Evolutionary conservation across 37 sponge, comb jelly and placozoan genomes (phyloP), one percentile per base, ranked within the genome.

Genomic region (Halisarca cf. caerulea): DNA sequence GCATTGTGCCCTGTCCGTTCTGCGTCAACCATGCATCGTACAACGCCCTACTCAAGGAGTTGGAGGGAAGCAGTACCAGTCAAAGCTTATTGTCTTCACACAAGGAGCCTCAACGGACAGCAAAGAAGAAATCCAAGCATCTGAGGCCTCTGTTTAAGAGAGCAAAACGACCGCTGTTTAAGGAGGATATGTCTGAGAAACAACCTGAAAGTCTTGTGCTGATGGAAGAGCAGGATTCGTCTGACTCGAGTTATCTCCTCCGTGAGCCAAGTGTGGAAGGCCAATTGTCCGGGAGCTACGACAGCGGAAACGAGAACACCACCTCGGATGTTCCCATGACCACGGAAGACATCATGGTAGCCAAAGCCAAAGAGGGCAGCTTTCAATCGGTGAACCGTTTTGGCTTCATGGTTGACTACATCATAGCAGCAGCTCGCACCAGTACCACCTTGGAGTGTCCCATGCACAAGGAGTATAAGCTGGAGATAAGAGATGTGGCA

Each of bases 1-100:
- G 95, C 28, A 80, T 96, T 28, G 86, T 96, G 40, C 95, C 97
- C 11, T 96, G 97, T 41, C 94, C 97, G 0, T 87, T 82, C 66
- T 96, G 97, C 60, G 86, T 89, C 80, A 89, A 8, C 42, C 45
- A 74, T 2, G 77, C 77, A 20, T 14, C 44, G 21, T 15, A 28
- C 15, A 21, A 47, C 34, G 35, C 40, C 2, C n/a, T 34, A 4
- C 15, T 3, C 0, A 59, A 79, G 39, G 39, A 82, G 57, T 1
- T 24, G 1, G 36, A 23, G 24, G 9, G 21, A 0, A 14, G 23
- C 8, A 41, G 33, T 2, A 8, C 28, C 21, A 60, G 64, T 14
- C 64, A 58, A 24, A 36, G 38, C 57, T 59, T 34, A 36, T 15
- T 40, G 77, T 24, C 24, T 17, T 2, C 45, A 5, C 9, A 33